phyloP scores from a whole-genome alignment of 2,888 invertebrate species.

The Periphyllus acericola region DNA sequence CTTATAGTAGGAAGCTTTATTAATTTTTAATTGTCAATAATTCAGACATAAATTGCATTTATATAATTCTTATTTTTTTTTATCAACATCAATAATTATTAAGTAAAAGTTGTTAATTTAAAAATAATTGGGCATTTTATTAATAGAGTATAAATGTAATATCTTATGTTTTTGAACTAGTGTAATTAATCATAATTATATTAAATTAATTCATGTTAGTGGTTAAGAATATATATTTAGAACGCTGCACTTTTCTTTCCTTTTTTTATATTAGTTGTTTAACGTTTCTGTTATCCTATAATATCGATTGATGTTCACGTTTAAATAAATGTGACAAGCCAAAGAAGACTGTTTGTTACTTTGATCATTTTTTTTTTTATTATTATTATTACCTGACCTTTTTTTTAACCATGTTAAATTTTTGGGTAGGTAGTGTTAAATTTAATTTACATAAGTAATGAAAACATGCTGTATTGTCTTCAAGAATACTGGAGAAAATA shows the following conservation, averaged over 20 bases:
- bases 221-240: neutral
- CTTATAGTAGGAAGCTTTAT: neutral
- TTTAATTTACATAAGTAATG: too few relatives aligned
- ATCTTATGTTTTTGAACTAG: neutral
- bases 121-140: neutral
- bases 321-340: slow-evolving; percentile 27
- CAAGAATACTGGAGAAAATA: too few relatives aligned
- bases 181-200: neutral
- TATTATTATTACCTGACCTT: neutral
- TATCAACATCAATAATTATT: too few relatives aligned
- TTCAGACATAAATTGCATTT: slow-evolving; percentile 20
- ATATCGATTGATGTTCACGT: neutral
- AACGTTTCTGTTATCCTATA: neutral
- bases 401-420: too few relatives aligned
- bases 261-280: slow-evolving; percentile 28
- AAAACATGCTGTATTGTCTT: too few relatives aligned
- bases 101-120: neutral
- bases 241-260: neutral
- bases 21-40: neutral
- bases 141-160: neutral
- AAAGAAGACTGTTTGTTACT: slow-evolving; percentile 8
- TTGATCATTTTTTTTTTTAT: neutral
- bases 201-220: slow-evolving; percentile 10
- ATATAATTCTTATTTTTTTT: slow-evolving; percentile 1
- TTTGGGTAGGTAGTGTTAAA: too few relatives aligned